Evolutionary conservation across 2,797 vertebrate genomes (phyloP).

Genomic region (Cynopterus sphinx): DNA sequence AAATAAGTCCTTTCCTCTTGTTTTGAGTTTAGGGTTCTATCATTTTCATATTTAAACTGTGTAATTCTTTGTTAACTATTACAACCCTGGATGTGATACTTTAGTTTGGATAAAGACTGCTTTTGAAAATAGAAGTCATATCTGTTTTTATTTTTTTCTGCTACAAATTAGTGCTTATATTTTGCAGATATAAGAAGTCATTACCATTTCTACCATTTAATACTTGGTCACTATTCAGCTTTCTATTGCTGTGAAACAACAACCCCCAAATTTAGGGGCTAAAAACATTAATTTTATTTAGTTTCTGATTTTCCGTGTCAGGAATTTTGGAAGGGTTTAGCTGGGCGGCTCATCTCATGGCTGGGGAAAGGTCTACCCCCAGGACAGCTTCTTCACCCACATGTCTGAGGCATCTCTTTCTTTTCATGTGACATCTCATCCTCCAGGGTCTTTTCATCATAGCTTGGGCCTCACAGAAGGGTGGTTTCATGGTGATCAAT

Average conservation of each 20-base stretch:
- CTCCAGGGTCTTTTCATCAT: background rate
- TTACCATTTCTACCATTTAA: background rate
- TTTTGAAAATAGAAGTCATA: background rate
- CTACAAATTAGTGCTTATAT: background rate
- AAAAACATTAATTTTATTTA: background rate
- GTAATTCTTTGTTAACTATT: background rate
- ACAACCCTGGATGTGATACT: background rate
- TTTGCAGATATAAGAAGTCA: background rate
- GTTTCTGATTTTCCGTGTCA: background rate
- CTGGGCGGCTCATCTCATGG: background rate
- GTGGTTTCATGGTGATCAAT: background rate
- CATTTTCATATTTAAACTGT: slow-evolving; percentile 4
- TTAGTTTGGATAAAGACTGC: background rate
- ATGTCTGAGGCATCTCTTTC: background rate
- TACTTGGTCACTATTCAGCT: background rate
- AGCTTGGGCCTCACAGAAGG: background rate
- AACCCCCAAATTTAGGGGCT: background rate
- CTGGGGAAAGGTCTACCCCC: background rate
- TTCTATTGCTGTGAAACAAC: background rate
- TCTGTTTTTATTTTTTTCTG: background rate
- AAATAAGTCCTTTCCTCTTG: background rate
- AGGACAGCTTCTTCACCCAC: background rate
- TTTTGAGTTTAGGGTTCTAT: background rate
- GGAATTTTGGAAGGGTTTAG: background rate
- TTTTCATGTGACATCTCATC: background rate